A percentile compares a stretch with the other conserved stretches of the same genome.
Conservation (phyloP, 2,797 vertebrate species). For the Cephalopachus bancanus region DNA sequence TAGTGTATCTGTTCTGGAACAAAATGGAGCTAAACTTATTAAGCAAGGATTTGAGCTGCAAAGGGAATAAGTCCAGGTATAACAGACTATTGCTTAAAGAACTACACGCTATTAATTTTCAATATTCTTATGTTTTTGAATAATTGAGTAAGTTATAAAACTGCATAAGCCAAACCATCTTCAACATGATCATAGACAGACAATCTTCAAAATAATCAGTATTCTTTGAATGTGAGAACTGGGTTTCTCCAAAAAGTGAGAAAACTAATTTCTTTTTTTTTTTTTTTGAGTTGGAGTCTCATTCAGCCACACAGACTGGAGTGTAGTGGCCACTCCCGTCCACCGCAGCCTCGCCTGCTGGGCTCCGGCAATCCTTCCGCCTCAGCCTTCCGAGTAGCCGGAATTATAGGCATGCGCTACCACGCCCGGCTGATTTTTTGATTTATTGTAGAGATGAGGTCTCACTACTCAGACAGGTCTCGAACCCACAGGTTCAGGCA, state of each 20-base stretch:
- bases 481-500: too few relatives aligned
- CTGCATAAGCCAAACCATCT: background rate
- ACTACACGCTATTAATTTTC: background rate
- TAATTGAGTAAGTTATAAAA: conserved; percentile 11
- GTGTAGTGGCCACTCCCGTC: too few relatives aligned
- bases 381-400: too few relatives aligned
- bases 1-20: background rate
- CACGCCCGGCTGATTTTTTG: too few relatives aligned
- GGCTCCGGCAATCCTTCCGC: too few relatives aligned
- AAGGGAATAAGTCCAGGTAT: background rate
- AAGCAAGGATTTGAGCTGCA: background rate
- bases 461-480: too few relatives aligned
- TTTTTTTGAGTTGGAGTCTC: too few relatives aligned
- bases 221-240: background rate
- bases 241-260: conserved; percentile 27
- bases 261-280: background rate
- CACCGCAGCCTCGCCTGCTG: too few relatives aligned
- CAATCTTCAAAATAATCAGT: background rate
- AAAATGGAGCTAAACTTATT: background rate
- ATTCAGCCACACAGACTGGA: too few relatives aligned
- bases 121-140: conserved; percentile 7
- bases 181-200: background rate
- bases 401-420: too few relatives aligned
- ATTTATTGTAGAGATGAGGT: too few relatives aligned
- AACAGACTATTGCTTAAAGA: conserved; percentile 20